Base-by-base conservation (phyloP, 2,797 vertebrate species). In the Aulostomus chinensis region DNA sequence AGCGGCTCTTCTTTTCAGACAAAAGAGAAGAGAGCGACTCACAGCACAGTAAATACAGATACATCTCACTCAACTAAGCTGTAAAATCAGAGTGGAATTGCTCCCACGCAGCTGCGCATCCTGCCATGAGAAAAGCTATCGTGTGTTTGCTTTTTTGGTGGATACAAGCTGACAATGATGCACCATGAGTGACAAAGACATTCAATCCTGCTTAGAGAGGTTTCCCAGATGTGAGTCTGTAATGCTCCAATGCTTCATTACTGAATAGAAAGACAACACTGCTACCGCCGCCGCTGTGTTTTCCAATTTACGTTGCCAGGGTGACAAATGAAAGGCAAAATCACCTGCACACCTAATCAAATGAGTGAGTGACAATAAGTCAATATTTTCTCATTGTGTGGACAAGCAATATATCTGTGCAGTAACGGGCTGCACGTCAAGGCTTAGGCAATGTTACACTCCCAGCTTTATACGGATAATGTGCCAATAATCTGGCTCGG, bases 361-460 rank as follows among this genome's bases (percentile, higher is more conserved):
- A 88, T 85, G 73, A 86, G 41, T 74, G 81, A 82, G 72, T 80
- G 84, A 84, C 83, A 84, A 85, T 64, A 81, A 85, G 81, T 88
- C 84, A 88, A 85, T 90, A 85, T 78, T 80, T 84, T 85, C 71
- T 79, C 80, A 84, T 85, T 85, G 80, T 87, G 83, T 51, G 76
- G 81, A 85, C 77, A 78, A 80, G 77, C 54, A 80, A 79, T 78
- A 69, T 46, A 78, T 81, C 68, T 73, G 66, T 71, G 51, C 70
- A 46, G 60, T 60, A 74, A 76, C 60, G 12, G 75, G 43, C 60
- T 37, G 63, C 7, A 73, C 48, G 52, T 48, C 28, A 2, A 70
- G 60, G 76, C 66, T 80, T 47, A 66, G 62, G 54, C 60, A 54
- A 61, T 18, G 53, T 41, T 47, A 56, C 13, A 49, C 70, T 73